Base-by-base conservation (phyloP, 2,797 vertebrate species). In the Merluccius polli region DNA sequence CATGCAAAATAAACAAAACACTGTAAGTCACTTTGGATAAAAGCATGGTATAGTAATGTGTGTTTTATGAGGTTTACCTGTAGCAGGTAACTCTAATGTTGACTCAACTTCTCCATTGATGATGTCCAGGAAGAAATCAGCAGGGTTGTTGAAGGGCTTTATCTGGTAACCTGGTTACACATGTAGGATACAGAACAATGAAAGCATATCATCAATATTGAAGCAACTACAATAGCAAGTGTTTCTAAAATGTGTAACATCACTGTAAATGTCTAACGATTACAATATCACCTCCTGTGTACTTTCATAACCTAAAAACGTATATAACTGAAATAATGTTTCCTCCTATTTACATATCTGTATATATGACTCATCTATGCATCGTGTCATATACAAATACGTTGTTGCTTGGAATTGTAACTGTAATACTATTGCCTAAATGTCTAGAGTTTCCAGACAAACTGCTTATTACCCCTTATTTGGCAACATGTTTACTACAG, bases 101-200 rank as follows among this genome's bases (percentile, higher is more conserved):
- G 87, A 87, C 30, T 63, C 79, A 44, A 79, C 80, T 2, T 93
- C 90, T 82, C 93, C 94, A 4, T 94, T 94, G 71, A 89, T 94
- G 78, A 95, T 81, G 77, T 95, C 93, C 89, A 95, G 87, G 75
- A 95, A 93, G 90, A 95, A 95, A 82, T 94, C 93, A 13, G 94
- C 90, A 7, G 94, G 93, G 79, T 94, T 95, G 89, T 94, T 84
- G 41, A 93, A 93, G 31, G 90, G 13, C 30, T 95, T 91, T 38
- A 93, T 93, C 44, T 92, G 81, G 77, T 90, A 95, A 16, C 93
- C 94, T 95, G 73, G 33, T 32, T n/a, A 73, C 76, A 84, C n/a
- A 77, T 21, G 83, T 65, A 80, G 12, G 75, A 21, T 27, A 27
- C 2, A 70, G 32, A 70, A 31, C 16, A 35, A 71, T 71, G 13